A percentile compares a stretch with the other conserved stretches of the same genome.
phyloP scores from a whole-genome alignment of 2,888 invertebrate genomes.

The Hypolimnas misippus region DNA sequence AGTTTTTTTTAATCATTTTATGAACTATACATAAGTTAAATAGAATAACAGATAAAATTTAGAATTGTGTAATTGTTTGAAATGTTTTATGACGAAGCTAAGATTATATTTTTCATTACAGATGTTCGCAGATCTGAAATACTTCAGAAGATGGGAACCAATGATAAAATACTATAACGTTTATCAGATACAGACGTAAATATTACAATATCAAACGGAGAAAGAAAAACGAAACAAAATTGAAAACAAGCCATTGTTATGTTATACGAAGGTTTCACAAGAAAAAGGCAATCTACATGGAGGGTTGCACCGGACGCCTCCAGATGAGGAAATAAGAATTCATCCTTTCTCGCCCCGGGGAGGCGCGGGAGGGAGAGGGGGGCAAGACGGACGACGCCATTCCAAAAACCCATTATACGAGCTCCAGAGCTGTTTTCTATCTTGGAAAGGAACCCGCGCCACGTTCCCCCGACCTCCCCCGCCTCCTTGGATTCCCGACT shows the following conservation, averaged over 20 bases:
- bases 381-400: constrained; percentile 88
- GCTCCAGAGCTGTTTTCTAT: constrained; percentile 86
- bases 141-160: background rate
- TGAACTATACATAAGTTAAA: too few relatives aligned
- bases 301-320: constrained; percentile 80
- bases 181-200: constrained; percentile 36
- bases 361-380: constrained; percentile 65
- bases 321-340: constrained; percentile 85
- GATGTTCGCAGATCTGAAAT: background rate
- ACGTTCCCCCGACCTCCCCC: constrained; percentile 55
- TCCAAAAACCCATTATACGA: constrained; percentile 89
- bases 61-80: background rate
- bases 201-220: constrained; percentile 48
- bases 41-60: too few relatives aligned
- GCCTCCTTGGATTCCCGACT: constrained; percentile 76
- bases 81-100: background rate
- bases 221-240: constrained; percentile 66
- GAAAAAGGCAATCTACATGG: constrained; percentile 83
- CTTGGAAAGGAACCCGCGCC: constrained; percentile 76
- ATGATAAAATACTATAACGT: constrained; percentile 13
- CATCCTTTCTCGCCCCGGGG: constrained; percentile 80
- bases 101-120: constrained; percentile 1
- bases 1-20: too few relatives aligned
- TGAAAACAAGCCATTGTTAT: constrained; percentile 83
- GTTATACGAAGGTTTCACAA: constrained; percentile 78